Conservation (phyloP, 2,113 vertebrate genomes). For the Sisor rabdophorus region DNA sequence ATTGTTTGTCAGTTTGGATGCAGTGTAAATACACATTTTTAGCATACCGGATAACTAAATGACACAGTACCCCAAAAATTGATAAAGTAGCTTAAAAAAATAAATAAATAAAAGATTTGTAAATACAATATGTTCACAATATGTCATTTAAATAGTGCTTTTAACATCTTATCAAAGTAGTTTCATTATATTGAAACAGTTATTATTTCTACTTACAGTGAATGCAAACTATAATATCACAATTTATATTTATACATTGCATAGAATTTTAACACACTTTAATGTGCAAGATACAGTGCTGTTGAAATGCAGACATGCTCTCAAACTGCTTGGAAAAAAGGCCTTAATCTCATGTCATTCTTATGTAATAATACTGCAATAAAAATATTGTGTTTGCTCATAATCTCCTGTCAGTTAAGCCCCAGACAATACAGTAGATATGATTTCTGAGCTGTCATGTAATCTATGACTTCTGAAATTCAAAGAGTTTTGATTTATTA, state of each 20-base stretch:
- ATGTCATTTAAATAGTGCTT: no score
- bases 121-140: no score
- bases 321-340: constrained; percentile 3
- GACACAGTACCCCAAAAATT: no score
- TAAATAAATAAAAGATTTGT: no score
- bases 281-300: neutral
- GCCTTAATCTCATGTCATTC: constrained; percentile 7
- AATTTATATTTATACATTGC: neutral
- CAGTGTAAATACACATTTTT: no score
- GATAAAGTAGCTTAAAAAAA: no score
- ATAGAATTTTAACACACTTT: neutral
- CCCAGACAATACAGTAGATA: constrained; percentile 2
- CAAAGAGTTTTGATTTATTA: constrained; percentile 39
- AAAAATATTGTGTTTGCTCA: constrained; percentile 30
- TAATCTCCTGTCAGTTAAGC: constrained; percentile 22
- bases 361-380: constrained; percentile 21
- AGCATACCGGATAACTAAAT: no score
- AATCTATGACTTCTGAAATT: constrained; percentile 29
- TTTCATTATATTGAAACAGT: no score
- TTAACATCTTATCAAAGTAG: no score
- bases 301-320: neutral
- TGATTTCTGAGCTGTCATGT: constrained; percentile 24
- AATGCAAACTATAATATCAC: no score
- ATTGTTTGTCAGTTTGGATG: no score
- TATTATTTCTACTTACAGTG: no score